Evolutionary conservation across 2,888 invertebrate genomes (phyloP), one percentile per base, ranked within the genome.

Genomic region (Cerastoderma edule): DNA sequence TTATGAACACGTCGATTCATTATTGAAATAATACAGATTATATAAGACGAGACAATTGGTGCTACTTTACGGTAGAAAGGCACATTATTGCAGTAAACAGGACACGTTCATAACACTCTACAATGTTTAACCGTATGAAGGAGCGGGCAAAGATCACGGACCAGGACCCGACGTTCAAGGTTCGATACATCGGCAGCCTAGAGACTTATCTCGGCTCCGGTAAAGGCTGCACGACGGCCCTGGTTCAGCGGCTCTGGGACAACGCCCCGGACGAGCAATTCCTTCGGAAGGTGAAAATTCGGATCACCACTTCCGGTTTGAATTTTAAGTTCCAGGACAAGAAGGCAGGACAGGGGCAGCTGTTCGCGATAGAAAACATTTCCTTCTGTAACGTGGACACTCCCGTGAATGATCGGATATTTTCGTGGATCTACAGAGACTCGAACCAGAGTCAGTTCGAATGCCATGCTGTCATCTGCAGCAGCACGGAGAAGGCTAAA

Each of bases 231-330:
- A 86, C 89, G 2, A 81, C 80, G 0, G 63, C 73, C 6, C 86
- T 88, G 1, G 88, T 90, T 0, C 89, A 89, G 78, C 78, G 75
- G 57, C 78, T 91, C 0, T 90, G 91, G 91, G 90, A 91, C 70
- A 89, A 88, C 67, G 78, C 88, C 6, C 83, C 81, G 4, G 85
- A 81, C 0, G 89, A 91, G 66, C 82, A 70, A 19, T 69, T 81
- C 28, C 76, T 90, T 65, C 83, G 78, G 33, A 80, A 83, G 39
- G 85, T 88, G 0, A 57, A 77, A 8, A 53, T 90, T n/a, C 68
- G 77, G 32, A 80, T 91, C 3, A 87, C 79, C 16, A 67, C 81
- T 6, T 70, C 74, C 27, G 89, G 89, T 28, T 80, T 90, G 3
- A 71, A 60, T 8, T 70, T 90, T 68, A 83, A 78, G 56, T 78